Conservation (phyloP, 2,113 vertebrate species). For the Rhynchopsitta pachyrhyncha region DNA sequence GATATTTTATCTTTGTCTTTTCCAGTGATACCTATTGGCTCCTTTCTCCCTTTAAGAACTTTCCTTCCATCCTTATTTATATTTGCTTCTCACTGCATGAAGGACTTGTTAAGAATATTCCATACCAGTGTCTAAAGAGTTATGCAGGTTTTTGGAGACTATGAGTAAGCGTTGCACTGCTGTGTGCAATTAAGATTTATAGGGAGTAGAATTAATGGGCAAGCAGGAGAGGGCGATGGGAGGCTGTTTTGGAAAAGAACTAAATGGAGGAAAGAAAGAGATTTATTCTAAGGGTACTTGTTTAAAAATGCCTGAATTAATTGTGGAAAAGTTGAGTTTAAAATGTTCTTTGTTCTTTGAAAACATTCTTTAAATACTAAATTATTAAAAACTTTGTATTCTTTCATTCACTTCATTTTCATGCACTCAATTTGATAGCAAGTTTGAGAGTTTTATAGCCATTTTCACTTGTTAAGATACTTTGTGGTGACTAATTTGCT, state of each 20-base stretch:
- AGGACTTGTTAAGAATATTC: neutral
- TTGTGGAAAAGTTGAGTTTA: neutral
- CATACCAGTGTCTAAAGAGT: neutral
- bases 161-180: neutral
- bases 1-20: neutral
- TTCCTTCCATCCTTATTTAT: neutral
- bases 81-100: neutral
- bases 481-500: neutral
- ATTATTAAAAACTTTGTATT: neutral
- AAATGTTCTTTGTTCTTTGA: neutral
- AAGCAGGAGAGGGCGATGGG: neutral
- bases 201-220: neutral
- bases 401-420: neutral
- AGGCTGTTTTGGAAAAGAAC: neutral
- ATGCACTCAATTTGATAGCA: neutral
- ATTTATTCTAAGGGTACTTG: neutral
- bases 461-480: neutral
- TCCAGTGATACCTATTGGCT: neutral
- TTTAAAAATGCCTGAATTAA: neutral
- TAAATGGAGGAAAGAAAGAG: neutral
- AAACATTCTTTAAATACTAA: neutral
- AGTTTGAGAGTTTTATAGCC: neutral
- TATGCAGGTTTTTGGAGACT: neutral
- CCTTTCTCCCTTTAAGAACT: neutral
- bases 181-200: constrained; percentile 23